A percentile compares a stretch with the other conserved stretches of the same genome.
Evolutionary conservation across 2,113 vertebrate species (phyloP).

Genomic region (Alligator mississippiensis): DNA sequence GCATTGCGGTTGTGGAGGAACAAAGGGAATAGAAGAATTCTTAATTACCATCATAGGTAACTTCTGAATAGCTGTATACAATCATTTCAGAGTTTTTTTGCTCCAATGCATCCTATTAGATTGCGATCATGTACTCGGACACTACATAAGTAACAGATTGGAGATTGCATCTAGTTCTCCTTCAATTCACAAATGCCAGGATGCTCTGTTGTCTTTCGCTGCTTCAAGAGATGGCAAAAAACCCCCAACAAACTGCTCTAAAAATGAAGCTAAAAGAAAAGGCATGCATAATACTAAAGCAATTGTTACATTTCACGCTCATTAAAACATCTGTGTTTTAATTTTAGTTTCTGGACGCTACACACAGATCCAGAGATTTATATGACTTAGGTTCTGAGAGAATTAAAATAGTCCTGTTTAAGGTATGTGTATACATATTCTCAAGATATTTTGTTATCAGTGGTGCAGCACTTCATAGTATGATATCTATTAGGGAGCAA

Average conservation of each 20-base stretch:
- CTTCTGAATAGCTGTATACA: constrained; percentile 14
- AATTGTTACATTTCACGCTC: not conserved
- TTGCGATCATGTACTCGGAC: constrained; percentile 3
- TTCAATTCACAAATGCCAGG: constrained; percentile 27
- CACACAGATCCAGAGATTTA: not conserved
- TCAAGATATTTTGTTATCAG: not conserved
- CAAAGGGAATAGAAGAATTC: constrained; percentile 44
- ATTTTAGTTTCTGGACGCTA: constrained; percentile 6
- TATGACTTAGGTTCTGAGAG: not conserved
- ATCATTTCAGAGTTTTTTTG: constrained; percentile 66
- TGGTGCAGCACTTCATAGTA: not conserved
- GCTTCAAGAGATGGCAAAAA: constrained; percentile 27
- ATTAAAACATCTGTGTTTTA: not conserved
- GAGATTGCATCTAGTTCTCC: constrained; percentile 38
- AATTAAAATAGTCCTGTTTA: not conserved
- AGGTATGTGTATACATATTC: not conserved
- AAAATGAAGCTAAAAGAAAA: constrained; percentile 26
- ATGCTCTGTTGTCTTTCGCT: not conserved
- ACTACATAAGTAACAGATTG: not conserved
- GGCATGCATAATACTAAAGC: not conserved
- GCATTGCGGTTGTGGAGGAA: constrained; percentile 41
- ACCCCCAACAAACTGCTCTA: not conserved
- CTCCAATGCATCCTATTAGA: constrained; percentile 61
- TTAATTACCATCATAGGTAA: constrained; percentile 60
- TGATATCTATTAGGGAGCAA: not conserved